These are phyloP conservation scores for Fringilla coelebs DNA, from an alignment of 2,797 vertebrate species.

Conservation along the genomic window DNA sequence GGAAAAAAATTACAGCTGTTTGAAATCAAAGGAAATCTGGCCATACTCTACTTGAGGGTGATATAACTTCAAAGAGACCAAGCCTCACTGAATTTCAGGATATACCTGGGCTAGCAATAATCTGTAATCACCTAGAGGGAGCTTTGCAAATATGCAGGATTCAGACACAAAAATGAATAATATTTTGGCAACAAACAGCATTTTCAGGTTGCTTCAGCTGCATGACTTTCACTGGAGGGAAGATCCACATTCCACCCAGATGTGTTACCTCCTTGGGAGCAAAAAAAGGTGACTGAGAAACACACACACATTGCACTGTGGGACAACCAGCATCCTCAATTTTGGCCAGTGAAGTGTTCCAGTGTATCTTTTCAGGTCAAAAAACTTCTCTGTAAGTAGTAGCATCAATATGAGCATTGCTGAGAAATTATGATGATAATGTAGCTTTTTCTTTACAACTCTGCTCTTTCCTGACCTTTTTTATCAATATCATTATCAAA, in stretches of 20 bases:
- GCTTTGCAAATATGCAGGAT: not conserved
- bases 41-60: not conserved
- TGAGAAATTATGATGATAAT: not conserved
- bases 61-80: not conserved
- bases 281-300: not conserved
- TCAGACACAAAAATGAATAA: not conserved
- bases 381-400: not conserved
- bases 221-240: not conserved
- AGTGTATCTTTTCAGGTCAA: not conserved
- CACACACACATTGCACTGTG: not conserved
- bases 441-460: not conserved
- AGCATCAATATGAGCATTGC: not conserved
- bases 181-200: not conserved
- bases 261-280: not conserved
- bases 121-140: not conserved
- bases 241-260: not conserved
- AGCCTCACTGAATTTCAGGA: not conserved
- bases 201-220: not conserved
- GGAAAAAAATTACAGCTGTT: not conserved
- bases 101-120: not conserved
- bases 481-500: not conserved
- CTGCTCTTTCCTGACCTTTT: not conserved
- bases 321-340: not conserved
- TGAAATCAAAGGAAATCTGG: not conserved
- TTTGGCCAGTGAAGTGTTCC: not conserved